These are phyloP conservation scores for Denticeps clupeoides DNA, from an alignment of 2,797 vertebrate species.

Conservation along the genomic window DNA sequence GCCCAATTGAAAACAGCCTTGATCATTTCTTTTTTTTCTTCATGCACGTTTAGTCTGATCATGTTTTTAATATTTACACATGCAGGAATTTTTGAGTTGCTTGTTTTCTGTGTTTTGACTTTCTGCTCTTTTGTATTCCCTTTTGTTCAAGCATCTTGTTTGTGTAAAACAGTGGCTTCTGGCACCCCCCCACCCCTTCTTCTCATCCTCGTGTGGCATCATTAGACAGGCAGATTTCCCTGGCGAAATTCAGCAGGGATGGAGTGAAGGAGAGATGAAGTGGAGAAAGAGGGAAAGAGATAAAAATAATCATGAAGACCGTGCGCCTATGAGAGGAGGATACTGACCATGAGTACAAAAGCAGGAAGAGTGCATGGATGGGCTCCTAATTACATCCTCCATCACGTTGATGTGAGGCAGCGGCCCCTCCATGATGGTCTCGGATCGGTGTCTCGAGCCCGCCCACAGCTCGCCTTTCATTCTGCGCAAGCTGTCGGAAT, in stretches of 20 bases:
- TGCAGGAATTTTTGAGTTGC: not conserved
- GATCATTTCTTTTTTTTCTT: too few relatives aligned
- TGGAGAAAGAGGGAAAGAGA: not conserved
- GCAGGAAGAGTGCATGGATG: too few relatives aligned
- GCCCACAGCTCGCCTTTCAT: not conserved
- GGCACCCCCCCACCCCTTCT: constrained; percentile 36
- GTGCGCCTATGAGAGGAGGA: too few relatives aligned
- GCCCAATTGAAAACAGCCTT: too few relatives aligned
- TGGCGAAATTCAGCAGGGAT: constrained; percentile 18
- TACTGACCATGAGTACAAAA: too few relatives aligned
- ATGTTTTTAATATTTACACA: too few relatives aligned
- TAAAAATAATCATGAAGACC: too few relatives aligned
- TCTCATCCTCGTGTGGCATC: constrained; percentile 51
- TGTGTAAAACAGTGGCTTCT: constrained; percentile 29
- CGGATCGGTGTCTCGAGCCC: constrained; percentile 9
- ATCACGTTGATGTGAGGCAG: constrained; percentile 19
- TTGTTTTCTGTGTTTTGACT: not conserved
- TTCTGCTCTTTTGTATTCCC: not conserved
- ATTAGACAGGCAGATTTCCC: constrained; percentile 43
- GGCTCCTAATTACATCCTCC: constrained; percentile 21
- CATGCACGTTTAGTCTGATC: too few relatives aligned
- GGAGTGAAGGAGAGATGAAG: constrained; percentile 1
- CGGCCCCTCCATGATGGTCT: constrained; percentile 14
- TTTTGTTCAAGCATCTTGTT: constrained; percentile 26
- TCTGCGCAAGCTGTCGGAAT: too few relatives aligned